Evolutionary conservation across 2,113 vertebrate genomes (phyloP).

Genomic region (Taxidea taxus): DNA sequence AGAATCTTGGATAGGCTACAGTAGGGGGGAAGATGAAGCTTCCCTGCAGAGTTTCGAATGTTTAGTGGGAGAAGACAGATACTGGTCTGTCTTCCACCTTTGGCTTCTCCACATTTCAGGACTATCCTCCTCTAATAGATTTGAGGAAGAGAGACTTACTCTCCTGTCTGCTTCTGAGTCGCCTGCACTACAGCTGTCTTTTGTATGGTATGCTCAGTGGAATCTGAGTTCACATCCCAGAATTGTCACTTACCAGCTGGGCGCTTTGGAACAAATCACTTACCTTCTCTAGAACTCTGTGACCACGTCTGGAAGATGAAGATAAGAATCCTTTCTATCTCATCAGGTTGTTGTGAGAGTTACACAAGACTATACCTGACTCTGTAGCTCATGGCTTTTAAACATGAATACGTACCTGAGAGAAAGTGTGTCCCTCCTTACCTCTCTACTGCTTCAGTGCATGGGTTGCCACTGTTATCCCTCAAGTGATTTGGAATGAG

Average conservation of each 20-base stretch:
- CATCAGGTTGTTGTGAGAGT: background rate
- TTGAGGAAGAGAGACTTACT: background rate
- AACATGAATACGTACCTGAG: accelerated
- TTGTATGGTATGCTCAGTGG: background rate
- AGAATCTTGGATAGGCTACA: background rate
- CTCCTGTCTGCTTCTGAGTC: background rate
- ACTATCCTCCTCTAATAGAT: background rate
- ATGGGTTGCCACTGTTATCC: background rate
- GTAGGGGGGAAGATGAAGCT: background rate
- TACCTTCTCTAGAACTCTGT: background rate
- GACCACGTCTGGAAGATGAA: background rate
- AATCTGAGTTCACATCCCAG: background rate
- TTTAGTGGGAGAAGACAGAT: background rate
- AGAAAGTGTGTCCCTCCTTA: background rate
- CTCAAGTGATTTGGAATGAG: background rate
- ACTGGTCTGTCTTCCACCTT: too few species aligned
- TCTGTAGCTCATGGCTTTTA: background rate
- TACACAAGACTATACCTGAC: background rate
- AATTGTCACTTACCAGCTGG: background rate
- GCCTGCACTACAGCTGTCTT: background rate
- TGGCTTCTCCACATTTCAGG: background rate
- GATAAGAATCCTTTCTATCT: background rate
- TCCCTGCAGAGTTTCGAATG: background rate
- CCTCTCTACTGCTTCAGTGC: background rate
- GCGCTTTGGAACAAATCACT: background rate